Evolutionary conservation across 2,888 invertebrate species (phyloP), one percentile per base, ranked within the genome.

Genomic region (Lochmaea crataegi): DNA sequence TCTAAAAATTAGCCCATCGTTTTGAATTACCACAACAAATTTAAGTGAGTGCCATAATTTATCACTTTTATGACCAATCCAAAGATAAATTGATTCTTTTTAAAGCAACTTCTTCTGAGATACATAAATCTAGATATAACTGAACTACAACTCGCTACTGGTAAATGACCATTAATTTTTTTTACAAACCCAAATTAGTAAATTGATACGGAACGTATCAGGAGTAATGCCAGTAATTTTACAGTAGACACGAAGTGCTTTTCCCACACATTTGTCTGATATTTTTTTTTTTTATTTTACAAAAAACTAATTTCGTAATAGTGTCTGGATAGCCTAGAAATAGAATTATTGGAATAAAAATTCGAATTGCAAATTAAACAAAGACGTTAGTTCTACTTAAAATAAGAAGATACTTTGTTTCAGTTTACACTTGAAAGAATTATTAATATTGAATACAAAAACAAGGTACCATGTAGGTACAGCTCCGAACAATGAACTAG

Each of bases 51-150:
- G 26, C 60, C 32, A 68, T 60, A 58, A 60, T 68, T 68, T 68
- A 68, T 68, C 68, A 68, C 26, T 58, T 68, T 68, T 68, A 68
- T 68, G 14, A 32, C 68, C 68, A 18, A 32, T 32, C 56, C 45
- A n/a, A n/a, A 68, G 68, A 68, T 68, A 68, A 60, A 68, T 68
- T 68, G 68, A 68, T 60, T 68, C 12, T 58, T 68, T 68, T 68
- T 60, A 26, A 26, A 22, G 26, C 26, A 57, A 26, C 11, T 22
- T 22, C 57, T 22, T 57, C 14, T 26, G 57, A 18, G 22, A 57
- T 57, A 57, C 57, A 26, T 22, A 57, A 57, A 26, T 26, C 57
- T 57, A 57, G 48, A 48, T 48, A 48, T 48, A 48, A 48, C 14
- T 48, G 48, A 48, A 48, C 48, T 48, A n/a, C 48, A 48, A n/a